These are phyloP conservation scores for Sakesphorus luctuosus DNA, from an alignment of 2,113 vertebrate species.

Conservation along the genomic window DNA sequence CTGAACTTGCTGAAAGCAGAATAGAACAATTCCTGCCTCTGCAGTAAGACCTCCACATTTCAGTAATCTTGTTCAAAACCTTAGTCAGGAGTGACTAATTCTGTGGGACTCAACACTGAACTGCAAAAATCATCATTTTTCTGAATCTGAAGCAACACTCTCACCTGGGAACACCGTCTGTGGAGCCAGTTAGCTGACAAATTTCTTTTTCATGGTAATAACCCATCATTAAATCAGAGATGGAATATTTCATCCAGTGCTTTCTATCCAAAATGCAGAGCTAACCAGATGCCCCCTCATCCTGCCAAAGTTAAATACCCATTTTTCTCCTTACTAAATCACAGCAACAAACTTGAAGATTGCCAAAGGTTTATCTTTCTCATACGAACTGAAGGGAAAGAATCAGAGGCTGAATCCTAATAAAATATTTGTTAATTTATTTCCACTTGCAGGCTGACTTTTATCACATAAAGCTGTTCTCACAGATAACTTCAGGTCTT, in stretches of 20 bases:
- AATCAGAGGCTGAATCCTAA: not conserved
- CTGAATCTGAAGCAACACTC: not conserved
- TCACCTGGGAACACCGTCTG: not conserved
- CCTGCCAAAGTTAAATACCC: not conserved
- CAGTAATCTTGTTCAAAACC: not conserved
- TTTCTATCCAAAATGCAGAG: not conserved
- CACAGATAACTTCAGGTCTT: not conserved
- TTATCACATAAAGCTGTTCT: not conserved
- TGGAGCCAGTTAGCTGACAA: slow-evolving; percentile 1
- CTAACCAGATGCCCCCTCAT: not conserved
- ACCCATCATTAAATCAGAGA: not conserved
- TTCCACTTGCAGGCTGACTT: not conserved
- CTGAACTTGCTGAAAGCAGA: not conserved
- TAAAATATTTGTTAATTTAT: not conserved
- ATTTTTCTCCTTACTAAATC: not conserved
- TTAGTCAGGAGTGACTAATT: not conserved
- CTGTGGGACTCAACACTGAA: not conserved
- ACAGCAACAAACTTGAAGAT: not conserved
- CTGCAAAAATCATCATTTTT: not conserved
- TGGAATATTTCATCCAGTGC: not conserved
- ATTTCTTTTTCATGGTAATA: not conserved
- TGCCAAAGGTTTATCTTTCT: not conserved
- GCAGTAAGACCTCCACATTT: not conserved
- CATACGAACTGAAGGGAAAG: not conserved
- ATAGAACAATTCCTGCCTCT: not conserved